These are phyloP conservation scores for Piaya cayana DNA, from an alignment of 2,113 vertebrate genomes.

Conservation along the genomic window DNA sequence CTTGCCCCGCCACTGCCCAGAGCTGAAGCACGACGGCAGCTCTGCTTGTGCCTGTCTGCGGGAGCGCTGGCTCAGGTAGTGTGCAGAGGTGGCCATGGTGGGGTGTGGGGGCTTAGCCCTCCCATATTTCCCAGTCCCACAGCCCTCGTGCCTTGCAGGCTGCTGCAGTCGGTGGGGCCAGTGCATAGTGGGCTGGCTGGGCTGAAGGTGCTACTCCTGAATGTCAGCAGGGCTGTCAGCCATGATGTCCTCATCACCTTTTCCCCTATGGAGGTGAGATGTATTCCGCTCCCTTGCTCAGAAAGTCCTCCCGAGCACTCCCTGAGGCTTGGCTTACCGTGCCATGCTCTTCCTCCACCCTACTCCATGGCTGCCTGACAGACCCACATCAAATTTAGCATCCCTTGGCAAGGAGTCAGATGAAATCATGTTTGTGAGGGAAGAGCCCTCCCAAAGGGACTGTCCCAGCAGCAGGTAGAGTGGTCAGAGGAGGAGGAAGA, in stretches of 20 bases:
- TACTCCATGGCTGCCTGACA: not conserved
- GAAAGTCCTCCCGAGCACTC: not conserved
- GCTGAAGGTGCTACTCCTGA: constrained; percentile 16
- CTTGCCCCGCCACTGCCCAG: fast-evolving
- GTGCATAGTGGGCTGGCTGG: fast-evolving
- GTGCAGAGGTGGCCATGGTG: fast-evolving
- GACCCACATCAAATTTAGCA: not conserved
- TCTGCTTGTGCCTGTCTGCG: not conserved
- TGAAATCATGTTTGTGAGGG: not conserved
- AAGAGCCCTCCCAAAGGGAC: not conserved
- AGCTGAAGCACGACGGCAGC: fast-evolving
- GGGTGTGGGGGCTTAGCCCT: not conserved
- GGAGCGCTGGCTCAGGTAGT: not conserved
- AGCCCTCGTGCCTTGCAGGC: not conserved
- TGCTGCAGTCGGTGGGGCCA: not conserved
- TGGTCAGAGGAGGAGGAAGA: not conserved
- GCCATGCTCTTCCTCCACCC: not conserved
- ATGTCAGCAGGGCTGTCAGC: not conserved
- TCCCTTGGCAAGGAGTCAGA: not conserved
- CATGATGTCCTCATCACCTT: constrained; percentile 43
- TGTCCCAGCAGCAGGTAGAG: not conserved
- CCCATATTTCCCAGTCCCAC: fast-evolving
- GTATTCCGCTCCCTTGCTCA: fast-evolving
- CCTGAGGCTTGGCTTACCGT: not conserved
- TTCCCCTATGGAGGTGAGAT: constrained; percentile 38